Percentiles rank a stretch among this genome's conserved stretches.
Evolutionary conservation across 2,888 invertebrate genomes (phyloP).

Genomic region (Baccha elongata): DNA sequence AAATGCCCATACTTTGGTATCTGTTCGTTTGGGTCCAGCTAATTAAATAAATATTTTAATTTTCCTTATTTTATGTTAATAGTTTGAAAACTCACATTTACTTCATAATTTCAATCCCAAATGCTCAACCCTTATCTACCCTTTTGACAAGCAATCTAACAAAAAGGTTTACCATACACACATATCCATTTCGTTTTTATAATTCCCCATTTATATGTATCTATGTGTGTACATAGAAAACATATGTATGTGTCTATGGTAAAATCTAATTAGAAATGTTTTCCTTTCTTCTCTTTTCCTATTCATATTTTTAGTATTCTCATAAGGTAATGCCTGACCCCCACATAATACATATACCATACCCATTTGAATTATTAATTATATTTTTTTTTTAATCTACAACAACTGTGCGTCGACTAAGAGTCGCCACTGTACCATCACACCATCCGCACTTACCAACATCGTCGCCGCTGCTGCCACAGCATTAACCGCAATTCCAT

Average conservation of each 20-base stretch:
- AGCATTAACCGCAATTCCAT: constrained; percentile 46
- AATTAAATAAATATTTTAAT: constrained; percentile 3
- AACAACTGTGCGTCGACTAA: constrained; percentile 15
- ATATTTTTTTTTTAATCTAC: constrained; percentile 7
- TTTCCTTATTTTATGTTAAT: constrained; percentile 9
- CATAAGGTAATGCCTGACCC: constrained; percentile 60
- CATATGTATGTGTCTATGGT: no score
- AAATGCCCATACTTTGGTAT: no score
- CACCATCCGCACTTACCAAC: constrained; percentile 20
- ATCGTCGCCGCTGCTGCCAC: constrained; percentile 25
- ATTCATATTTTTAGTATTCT: constrained; percentile 61
- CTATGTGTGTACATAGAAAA: background rate
- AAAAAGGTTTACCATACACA: constrained; percentile 10
- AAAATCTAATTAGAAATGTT: no score
- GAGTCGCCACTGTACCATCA: constrained; percentile 35
- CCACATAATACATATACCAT: constrained; percentile 55
- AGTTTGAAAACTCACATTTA: constrained; percentile 13
- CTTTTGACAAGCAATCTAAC: constrained; percentile 18
- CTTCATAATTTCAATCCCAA: constrained; percentile 4
- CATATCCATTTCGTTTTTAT: background rate
- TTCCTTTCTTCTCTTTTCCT: constrained; percentile 4
- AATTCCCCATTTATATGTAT: background rate
- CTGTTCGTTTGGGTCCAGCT: constrained; percentile 21
- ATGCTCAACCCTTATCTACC: background rate
- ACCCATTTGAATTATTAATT: constrained; percentile 68